Conservation (phyloP, 2,797 vertebrate genomes). For the Dryobates pubescens region DNA sequence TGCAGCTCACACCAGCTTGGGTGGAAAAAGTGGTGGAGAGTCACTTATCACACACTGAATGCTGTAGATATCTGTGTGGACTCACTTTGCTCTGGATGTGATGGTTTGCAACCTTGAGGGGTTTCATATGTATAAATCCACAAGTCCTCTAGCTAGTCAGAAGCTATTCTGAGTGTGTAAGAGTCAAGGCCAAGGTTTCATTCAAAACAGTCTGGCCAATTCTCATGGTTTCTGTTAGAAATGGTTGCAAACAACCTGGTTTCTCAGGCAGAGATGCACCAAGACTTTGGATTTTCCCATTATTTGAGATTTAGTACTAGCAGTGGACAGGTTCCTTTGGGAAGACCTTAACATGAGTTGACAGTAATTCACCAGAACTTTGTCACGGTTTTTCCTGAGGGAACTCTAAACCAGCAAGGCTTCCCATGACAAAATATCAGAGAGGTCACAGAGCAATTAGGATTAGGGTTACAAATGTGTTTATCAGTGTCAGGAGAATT, state of each 20-base stretch:
- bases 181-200: not conserved
- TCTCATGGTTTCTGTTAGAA: not conserved
- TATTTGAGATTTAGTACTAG: constrained; percentile 27
- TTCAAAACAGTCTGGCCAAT: not conserved
- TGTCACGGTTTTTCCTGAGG: constrained; percentile 26
- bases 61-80: not conserved
- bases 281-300: constrained; percentile 6
- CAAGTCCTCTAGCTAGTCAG: not conserved
- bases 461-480: constrained; percentile 45
- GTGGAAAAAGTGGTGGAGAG: not conserved
- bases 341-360: constrained; percentile 26
- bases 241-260: not conserved
- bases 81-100: not conserved
- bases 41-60: not conserved
- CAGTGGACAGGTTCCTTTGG: not conserved
- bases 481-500: constrained; percentile 39
- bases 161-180: not conserved
- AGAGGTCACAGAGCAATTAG: constrained; percentile 44
- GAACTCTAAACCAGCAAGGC: not conserved
- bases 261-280: not conserved
- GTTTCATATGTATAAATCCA: not conserved
- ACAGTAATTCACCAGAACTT: constrained; percentile 30
- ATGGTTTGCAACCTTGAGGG: not conserved
- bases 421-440: constrained; percentile 18
- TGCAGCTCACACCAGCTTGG: not conserved